Evolutionary conservation across 1,140 invertebrate genomes (phyloP).

Genomic region (Bombyx mori): DNA sequence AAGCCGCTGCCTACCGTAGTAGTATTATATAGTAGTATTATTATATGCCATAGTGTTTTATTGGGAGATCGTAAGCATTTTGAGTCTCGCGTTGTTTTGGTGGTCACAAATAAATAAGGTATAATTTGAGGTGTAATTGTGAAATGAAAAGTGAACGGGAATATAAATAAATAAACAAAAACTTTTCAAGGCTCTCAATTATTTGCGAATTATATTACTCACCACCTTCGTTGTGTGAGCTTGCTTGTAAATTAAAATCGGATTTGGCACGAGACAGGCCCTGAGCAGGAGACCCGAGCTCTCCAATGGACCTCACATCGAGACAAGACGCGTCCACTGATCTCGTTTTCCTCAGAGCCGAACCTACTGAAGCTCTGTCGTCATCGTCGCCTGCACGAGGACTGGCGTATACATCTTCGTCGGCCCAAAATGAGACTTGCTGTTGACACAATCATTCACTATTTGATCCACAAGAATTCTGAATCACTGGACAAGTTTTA

Average conservation of each 20-base stretch:
- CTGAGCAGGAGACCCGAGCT: conserved; percentile 72
- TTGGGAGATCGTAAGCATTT: too few relatives aligned
- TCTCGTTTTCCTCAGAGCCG: conserved; percentile 86
- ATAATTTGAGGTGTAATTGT: too few relatives aligned
- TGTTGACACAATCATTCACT: conserved; percentile 31
- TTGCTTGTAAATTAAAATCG: conserved; percentile 84
- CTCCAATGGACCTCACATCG: conserved; percentile 81
- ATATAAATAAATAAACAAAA: neutral
- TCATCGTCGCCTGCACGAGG: conserved; percentile 75
- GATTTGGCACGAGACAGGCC: conserved; percentile 85
- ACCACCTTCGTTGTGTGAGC: conserved; percentile 48
- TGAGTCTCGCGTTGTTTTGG: too few relatives aligned
- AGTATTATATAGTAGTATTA: too few relatives aligned
- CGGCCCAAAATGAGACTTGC: conserved; percentile 86
- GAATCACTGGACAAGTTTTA: neutral
- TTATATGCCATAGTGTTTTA: too few relatives aligned
- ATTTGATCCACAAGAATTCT: neutral
- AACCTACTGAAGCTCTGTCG: conserved; percentile 75
- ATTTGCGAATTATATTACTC: conserved; percentile 20
- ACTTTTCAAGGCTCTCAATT: neutral
- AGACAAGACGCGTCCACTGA: conserved; percentile 91
- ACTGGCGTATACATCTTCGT: conserved; percentile 80
- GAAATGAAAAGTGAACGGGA: too few relatives aligned
- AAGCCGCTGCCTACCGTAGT: too few relatives aligned
- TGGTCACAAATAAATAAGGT: too few relatives aligned